These are phyloP conservation scores for Orchesellides sinensis DNA, from an alignment of 2,888 invertebrate genomes.

Conservation along the genomic window DNA sequence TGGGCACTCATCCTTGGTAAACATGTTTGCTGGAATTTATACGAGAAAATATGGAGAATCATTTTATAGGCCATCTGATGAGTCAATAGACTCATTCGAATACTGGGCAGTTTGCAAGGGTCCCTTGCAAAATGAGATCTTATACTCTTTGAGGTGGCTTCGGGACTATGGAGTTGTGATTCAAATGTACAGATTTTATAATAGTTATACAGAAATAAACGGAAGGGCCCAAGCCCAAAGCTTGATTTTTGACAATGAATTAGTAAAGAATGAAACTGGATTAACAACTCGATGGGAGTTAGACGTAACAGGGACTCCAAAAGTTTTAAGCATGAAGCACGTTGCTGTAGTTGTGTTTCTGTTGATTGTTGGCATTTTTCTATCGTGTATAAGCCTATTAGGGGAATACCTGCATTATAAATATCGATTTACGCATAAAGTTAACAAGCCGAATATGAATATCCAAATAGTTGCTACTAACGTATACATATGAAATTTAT, in stretches of 20 bases:
- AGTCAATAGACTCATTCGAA: background rate
- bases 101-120: conserved; percentile 25
- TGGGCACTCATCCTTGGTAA: background rate
- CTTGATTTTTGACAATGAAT: conserved; percentile 6
- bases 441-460: no score
- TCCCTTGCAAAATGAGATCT: background rate
- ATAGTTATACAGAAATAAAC: background rate
- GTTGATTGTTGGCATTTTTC: background rate
- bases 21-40: background rate
- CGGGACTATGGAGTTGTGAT: background rate
- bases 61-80: background rate
- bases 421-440: no score
- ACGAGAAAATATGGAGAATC: background rate
- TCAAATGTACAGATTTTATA: background rate
- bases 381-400: no score
- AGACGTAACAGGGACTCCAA: background rate
- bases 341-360: background rate
- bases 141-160: background rate
- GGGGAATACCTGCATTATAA: no score
- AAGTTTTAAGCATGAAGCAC: conserved; percentile 6
- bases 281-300: background rate
- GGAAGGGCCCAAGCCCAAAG: background rate
- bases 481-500: no score
- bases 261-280: background rate
- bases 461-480: no score